These are phyloP conservation scores for Nephila pilipes DNA, from an alignment of 1,140 invertebrate genomes.

Conservation along the genomic window DNA sequence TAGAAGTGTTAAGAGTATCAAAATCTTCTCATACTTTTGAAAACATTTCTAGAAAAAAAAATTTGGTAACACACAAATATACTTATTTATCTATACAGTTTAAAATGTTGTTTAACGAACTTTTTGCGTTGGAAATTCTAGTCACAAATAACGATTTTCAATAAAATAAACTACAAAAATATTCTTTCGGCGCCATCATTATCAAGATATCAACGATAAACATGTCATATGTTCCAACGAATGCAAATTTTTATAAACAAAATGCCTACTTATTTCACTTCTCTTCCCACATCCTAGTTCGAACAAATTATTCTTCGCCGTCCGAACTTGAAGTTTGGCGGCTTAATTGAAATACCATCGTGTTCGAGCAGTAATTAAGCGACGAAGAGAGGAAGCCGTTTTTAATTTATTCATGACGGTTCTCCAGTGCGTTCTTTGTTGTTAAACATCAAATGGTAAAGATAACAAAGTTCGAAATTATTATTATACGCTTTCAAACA, in stretches of 20 bases:
- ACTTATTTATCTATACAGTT: no score
- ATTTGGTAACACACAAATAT: no score
- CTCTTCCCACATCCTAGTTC: background rate
- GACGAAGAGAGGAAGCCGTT: slow-evolving; percentile 1
- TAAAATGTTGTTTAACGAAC: no score
- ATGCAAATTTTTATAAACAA: background rate
- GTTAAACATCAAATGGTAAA: background rate
- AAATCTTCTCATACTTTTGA: no score
- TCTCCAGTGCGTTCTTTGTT: background rate
- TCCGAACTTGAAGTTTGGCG: background rate
- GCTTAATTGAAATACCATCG: slow-evolving; percentile 60
- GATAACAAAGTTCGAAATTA: slow-evolving; percentile 1
- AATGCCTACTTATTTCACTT: background rate
- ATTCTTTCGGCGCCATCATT: background rate
- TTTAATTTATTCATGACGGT: slow-evolving; percentile 60
- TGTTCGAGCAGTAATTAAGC: slow-evolving; percentile 37
- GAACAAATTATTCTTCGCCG: slow-evolving; percentile 18
- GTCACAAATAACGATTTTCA: no score
- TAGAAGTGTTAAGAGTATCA: no score
- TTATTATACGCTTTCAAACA: background rate
- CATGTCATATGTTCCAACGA: background rate
- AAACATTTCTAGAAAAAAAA: no score
- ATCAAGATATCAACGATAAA: background rate
- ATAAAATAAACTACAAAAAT: background rate
- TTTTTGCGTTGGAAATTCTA: no score